Evolutionary conservation across 2,113 vertebrate genomes (phyloP), one percentile per base, ranked within the genome.

Genomic region (Leucoraja erinaceus): DNA sequence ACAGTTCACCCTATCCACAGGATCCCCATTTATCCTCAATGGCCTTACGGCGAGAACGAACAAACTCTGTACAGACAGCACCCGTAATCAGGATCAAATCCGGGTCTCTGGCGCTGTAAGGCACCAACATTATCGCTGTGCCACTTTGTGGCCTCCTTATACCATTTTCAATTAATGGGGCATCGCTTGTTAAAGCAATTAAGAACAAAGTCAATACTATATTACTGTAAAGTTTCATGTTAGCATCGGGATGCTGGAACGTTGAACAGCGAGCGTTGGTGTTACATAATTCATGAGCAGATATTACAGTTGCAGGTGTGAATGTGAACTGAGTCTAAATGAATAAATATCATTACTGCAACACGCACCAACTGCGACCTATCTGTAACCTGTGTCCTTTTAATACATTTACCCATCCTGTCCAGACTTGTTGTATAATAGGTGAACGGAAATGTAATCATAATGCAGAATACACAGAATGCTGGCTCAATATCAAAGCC

Each of bases 331-430:
- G 83, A 88, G n/a, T 88, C 83, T 63, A 88, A 66, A 31, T 63
- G n/a, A 88, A 63, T 88, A 88, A 88, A 66, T 88, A 88, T 88
- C 59, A 88, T 88, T 66, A 88, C n/a, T 18, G 28, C 25, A 63
- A 63, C 28, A 63, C 28, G 31, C 12, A 16, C 83, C 28, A 88
- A 66, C 83, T 28, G 9, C 33, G 28, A 63, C 59, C 59, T 33
- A 66, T 88, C 59, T 88, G 83, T 31, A 88, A 88, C 10, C 83
- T 63, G 28, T 88, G 59, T 31, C 83, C 59, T 88, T 63, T 31
- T 63, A 63, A 61, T 66, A n/a, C 83, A 88, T 63, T 63, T 63
- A 63, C 83, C 61, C 9, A 31, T 88, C 59, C 59, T 63, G 83
- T 88, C 59, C 14, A n/a, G 56, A 63, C 28, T 63, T 31, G 83